phyloP scores from a whole-genome alignment of 1,140 invertebrate species.

The Nephila pilipes region DNA sequence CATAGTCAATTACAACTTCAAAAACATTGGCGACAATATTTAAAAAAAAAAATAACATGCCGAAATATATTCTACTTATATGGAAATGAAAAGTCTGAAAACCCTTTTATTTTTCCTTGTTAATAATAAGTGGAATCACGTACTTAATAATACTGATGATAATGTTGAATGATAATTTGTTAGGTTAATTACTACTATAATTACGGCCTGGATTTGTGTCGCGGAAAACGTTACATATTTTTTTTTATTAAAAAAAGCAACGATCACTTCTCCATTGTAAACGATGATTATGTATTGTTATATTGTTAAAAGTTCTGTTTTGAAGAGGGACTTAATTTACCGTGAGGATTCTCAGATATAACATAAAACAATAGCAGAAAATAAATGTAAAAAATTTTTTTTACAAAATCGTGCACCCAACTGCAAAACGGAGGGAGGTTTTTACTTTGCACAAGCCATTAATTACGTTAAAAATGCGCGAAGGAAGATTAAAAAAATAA shows the following conservation, averaged over 20 bases:
- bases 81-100: background rate
- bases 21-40: background rate
- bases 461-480: conserved; percentile 71
- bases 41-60: background rate
- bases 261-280: background rate
- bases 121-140: background rate
- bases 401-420: conserved; percentile 54
- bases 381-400: conserved; percentile 32
- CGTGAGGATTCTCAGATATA: conserved; percentile 33
- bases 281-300: conserved; percentile 22
- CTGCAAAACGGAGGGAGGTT: conserved; percentile 58
- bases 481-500: conserved; percentile 61
- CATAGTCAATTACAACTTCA: background rate
- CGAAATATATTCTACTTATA: background rate
- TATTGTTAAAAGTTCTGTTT: conserved; percentile 54
- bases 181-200: conserved; percentile 48
- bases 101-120: background rate
- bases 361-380: conserved; percentile 65
- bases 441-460: conserved; percentile 70
- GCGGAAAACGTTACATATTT: background rate
- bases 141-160: background rate
- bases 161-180: conserved; percentile 25
- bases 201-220: background rate
- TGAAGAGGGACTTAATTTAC: conserved; percentile 67
- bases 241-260: background rate